Evolutionary conservation across 1,140 invertebrate genomes (phyloP).

Genomic region (Lerema accius): DNA sequence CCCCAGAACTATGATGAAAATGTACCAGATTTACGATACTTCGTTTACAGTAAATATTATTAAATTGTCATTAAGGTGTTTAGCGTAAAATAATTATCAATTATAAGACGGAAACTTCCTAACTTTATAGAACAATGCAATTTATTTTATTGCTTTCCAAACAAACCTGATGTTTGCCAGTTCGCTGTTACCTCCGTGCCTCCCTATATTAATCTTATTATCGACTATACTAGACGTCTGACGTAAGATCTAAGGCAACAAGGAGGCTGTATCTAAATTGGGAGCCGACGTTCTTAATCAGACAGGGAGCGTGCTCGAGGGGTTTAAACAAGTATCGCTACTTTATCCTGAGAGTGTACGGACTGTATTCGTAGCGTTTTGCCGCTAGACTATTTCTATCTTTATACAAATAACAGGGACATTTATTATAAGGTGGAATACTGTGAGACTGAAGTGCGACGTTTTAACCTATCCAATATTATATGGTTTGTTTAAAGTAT

Average conservation of each 20-base stretch:
- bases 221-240: not conserved
- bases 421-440: too few species aligned
- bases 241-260: conserved; percentile 15
- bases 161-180: not conserved
- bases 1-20: too few species aligned
- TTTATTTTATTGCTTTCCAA: too few species aligned
- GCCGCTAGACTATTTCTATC: not conserved
- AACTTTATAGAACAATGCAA: too few species aligned
- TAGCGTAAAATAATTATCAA: too few species aligned
- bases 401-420: not conserved
- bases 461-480: too few species aligned
- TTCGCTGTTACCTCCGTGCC: not conserved
- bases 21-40: too few species aligned
- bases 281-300: conserved; percentile 20
- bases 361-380: conserved; percentile 6
- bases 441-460: too few species aligned
- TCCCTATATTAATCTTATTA: not conserved
- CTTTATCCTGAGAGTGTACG: conserved; percentile 9
- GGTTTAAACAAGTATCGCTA: conserved; percentile 21
- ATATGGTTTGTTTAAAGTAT: too few species aligned
- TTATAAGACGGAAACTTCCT: too few species aligned
- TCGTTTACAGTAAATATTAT: too few species aligned
- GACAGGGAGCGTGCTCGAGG: conserved; percentile 19
- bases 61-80: too few species aligned
- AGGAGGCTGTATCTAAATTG: conserved; percentile 22